Percentiles rank a stretch among this genome's conserved stretches.
These are phyloP conservation scores for Hormaphis cornu DNA, from an alignment of 1,140 invertebrate species.

Conservation along the genomic window DNA sequence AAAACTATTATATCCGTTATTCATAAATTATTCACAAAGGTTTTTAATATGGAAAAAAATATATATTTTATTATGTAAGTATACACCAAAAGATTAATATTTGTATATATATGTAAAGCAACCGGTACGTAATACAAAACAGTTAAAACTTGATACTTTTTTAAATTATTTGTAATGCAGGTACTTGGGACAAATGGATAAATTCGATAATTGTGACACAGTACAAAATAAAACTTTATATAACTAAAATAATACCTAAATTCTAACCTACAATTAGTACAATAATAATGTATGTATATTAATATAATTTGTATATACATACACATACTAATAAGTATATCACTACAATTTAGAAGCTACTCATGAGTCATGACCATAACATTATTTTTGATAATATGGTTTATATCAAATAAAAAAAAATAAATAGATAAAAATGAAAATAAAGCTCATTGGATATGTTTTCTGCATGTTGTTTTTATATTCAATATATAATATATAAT, in stretches of 20 bases:
- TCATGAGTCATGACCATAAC: constrained; percentile 17
- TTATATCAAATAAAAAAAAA: constrained; percentile 7
- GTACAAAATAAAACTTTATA: constrained; percentile 1
- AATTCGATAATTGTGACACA: constrained; percentile 21
- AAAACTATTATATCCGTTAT: neutral
- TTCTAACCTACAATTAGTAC: neutral
- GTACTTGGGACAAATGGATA: constrained; percentile 27
- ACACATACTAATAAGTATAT: constrained; percentile 8
- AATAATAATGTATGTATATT: no score
- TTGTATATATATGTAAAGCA: neutral
- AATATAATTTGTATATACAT: no score
- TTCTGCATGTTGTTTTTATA: neutral
- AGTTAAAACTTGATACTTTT: constrained; percentile 23
- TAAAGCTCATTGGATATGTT: constrained; percentile 22
- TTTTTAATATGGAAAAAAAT: neutral
- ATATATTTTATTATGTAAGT: neutral
- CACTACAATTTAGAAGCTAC: constrained; percentile 22
- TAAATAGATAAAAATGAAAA: constrained; percentile 11
- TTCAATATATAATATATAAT: neutral
- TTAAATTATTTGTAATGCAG: constrained; percentile 20
- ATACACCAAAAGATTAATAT: neutral
- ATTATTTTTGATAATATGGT: neutral
- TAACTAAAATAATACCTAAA: constrained; percentile 7
- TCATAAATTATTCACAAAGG: neutral
- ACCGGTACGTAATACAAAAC: neutral